phyloP scores from a whole-genome alignment of 2,797 vertebrate genomes.

The Rhyacichthys aspro region DNA sequence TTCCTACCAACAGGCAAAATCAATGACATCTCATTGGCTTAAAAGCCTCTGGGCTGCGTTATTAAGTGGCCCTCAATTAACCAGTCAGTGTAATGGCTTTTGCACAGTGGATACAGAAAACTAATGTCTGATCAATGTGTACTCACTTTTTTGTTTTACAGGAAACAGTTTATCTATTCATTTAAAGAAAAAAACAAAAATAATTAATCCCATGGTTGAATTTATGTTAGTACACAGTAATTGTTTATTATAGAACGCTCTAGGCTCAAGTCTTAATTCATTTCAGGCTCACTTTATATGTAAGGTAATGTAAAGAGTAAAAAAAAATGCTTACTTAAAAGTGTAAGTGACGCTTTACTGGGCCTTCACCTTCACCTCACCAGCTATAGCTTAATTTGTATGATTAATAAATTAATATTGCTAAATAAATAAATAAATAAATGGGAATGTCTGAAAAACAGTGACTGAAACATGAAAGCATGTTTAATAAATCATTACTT shows the following conservation, averaged over 20 bases:
- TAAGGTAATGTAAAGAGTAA: too few species aligned
- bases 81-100: slow-evolving; percentile 50
- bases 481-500: neutral
- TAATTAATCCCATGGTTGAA: neutral
- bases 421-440: too few species aligned
- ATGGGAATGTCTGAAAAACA: too few species aligned
- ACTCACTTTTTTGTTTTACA: slow-evolving; percentile 20
- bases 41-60: slow-evolving; percentile 71
- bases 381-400: too few species aligned
- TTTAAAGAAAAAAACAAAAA: neutral
- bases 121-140: slow-evolving; percentile 41
- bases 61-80: slow-evolving; percentile 76
- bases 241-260: neutral
- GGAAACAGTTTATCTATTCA: slow-evolving; percentile 38
- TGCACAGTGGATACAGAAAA: slow-evolving; percentile 36
- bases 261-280: neutral
- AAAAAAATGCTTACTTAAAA: too few species aligned
- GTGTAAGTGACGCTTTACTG: too few species aligned
- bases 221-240: neutral
- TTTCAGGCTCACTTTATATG: neutral
- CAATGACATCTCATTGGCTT: slow-evolving; percentile 78
- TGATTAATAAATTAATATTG: too few species aligned
- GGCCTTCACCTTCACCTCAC: too few species aligned
- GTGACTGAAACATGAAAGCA: too few species aligned
- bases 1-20: slow-evolving; percentile 66